These are phyloP conservation scores for Oscheius sp. DNA, from an alignment of 2,888 invertebrate species.

Conservation along the genomic window DNA sequence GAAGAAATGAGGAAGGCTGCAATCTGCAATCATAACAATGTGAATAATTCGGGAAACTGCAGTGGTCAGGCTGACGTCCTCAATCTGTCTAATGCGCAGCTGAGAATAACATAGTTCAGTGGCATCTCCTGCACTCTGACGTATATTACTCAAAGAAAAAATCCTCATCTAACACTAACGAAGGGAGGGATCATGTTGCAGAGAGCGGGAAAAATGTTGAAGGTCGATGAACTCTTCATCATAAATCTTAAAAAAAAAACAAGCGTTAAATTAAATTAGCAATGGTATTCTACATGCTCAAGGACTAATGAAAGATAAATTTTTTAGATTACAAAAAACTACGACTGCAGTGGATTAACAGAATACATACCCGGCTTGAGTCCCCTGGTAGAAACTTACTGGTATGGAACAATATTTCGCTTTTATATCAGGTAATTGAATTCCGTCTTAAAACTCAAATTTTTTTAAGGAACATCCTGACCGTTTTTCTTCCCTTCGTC, in stretches of 20 bases:
- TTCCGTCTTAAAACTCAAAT: not conserved
- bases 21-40: no score
- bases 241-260: not conserved
- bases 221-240: no score
- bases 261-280: no score
- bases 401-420: conserved; percentile 64
- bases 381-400: conserved; percentile 52
- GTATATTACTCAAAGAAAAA: not conserved
- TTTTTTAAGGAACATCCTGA: conserved; percentile 58
- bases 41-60: no score
- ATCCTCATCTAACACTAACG: conserved; percentile 11
- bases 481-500: conserved; percentile 66
- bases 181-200: conserved; percentile 10
- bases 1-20: no score
- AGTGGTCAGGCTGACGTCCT: no score
- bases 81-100: not conserved
- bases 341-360: conserved; percentile 57
- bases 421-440: conserved; percentile 50
- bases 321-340: conserved; percentile 55
- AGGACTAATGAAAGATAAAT: no score
- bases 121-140: not conserved
- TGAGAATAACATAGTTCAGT: not conserved
- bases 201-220: not conserved
- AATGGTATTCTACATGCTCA: no score
- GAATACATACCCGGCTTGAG: conserved; percentile 58